Evolutionary conservation across 1,140 invertebrate genomes (phyloP), one percentile per base, ranked within the genome.

Genomic region (Oreohelix idahoensis): DNA sequence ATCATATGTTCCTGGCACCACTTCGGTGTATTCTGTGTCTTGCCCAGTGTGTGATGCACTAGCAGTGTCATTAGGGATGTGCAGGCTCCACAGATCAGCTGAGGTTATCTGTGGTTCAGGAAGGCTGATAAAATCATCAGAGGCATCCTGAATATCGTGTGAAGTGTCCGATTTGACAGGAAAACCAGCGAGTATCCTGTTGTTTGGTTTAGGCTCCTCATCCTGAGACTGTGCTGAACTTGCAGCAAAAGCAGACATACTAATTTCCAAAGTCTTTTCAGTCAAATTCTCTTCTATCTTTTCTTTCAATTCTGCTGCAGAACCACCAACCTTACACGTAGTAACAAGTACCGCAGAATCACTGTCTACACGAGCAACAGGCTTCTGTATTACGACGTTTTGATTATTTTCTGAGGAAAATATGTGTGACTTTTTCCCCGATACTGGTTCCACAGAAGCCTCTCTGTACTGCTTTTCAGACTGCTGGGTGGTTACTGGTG

Each of bases 81-180:
- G 79, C 39, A 80, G 79, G 35, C 79, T 80, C 79, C 79, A 73
- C 17, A 71, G 32, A 39, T 80, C 45, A 23, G 69, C 35, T 15
- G 45, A 13, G 4, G 79, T 29, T 2, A 35, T 69, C n/a, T 51
- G 76, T 17, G 35, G n/a, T 1, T 15, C 35, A 5, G 32, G 17
- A 23, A 13, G 26, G 13, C 35, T 70, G 1, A 42, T 1, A 1
- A 38, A 49, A 26, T 51, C 51, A 17, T n/a, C 39, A 35, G 29
- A 23, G 20, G 66, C 79, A n/a, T 81, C 70, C 32, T 32, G n/a
- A 73, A 29, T n/a, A 66, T 79, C 35, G 15, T 38, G 4, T 10
- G 32, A 69, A 26, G n/a, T n/a, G 4, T 32, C 45, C 49, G 49
- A 35, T 13, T 32, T 36, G 70, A 39, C 20, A 1, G 17, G 4